Evolutionary conservation across 2,888 invertebrate species (phyloP), one percentile per base, ranked within the genome.

Genomic region (Antitype chi): DNA sequence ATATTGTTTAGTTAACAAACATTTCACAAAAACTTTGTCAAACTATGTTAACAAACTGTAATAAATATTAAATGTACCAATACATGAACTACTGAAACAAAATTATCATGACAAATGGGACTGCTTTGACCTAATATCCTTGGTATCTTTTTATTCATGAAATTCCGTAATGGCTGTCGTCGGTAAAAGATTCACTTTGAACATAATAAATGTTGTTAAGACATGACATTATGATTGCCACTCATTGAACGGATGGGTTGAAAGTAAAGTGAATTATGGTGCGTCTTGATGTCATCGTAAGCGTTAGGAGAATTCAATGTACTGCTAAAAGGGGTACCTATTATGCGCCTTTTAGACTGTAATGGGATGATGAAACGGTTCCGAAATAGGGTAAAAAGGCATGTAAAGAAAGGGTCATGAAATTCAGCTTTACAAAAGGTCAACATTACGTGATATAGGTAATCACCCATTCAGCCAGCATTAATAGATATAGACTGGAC

Each of bases 151-250:
- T 75, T 77, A 81, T 83, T 83, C 74, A 79, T 69, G 60, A 73
- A 70, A 43, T 69, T 70, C 47, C 23, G 70, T 74, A 68, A 76
- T 47, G n/a, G 66, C 43, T 78, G 74, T 83, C 72, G 25, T 59
- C 69, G 11, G 52, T 69, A 38, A 80, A 82, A 69, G 25, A 71
- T 71, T 83, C 76, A 83, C 73, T 83, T 76, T 76, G 47, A 82
- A 72, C 64, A 9, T 85, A 76, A 80, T 85, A 78, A 73, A 82
- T 73, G 68, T 60, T 43, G 67, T 62, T 60, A 62, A 47, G 69
- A 69, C 79, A 82, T 76, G 78, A 64, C 72, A 74, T 76, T 80
- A 57, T 73, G 74, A 76, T 74, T 49, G 25, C 52, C 57, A 68
- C 73, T 71, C 74, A 80, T 74, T 70, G 57, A 74, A 60, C 68